Evolutionary conservation across 2,888 invertebrate species (phyloP).

Genomic region (Poecilobothrus nobilitatus): DNA sequence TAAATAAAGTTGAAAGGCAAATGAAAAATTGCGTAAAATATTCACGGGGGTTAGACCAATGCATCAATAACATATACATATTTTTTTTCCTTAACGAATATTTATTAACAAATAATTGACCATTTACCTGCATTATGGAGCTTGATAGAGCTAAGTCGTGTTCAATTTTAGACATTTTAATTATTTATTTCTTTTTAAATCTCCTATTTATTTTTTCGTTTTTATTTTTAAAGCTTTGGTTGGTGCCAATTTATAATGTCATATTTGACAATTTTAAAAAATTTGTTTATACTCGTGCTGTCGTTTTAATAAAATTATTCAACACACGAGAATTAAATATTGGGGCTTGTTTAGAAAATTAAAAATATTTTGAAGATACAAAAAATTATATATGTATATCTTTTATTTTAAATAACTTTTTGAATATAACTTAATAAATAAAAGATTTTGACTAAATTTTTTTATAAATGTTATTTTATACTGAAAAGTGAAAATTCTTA

Average conservation of each 20-base stretch:
- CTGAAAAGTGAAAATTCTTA: no score
- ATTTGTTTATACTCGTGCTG: not conserved
- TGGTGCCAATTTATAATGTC: conserved; percentile 3
- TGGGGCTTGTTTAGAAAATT: not conserved
- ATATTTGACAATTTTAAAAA: not conserved
- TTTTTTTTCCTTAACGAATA: not conserved
- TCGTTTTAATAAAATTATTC: not conserved
- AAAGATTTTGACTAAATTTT: no score
- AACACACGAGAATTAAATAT: not conserved
- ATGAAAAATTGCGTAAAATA: conserved; percentile 7
- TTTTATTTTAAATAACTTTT: no score
- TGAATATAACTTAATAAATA: no score
- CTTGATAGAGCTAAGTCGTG: conserved; percentile 72
- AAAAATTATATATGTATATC: no score
- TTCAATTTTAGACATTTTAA: conserved; percentile 54
- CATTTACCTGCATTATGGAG: conserved; percentile 78
- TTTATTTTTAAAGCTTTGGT: conserved; percentile 4
- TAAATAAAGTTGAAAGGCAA: not conserved
- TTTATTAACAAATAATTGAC: conserved; percentile 9
- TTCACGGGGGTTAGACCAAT: conserved; percentile 7
- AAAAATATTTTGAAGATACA: not conserved
- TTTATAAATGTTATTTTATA: no score
- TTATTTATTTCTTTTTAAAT: not conserved
- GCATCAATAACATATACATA: not conserved
- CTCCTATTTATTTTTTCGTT: conserved; percentile 1